Evolutionary conservation across 2,113 vertebrate genomes (phyloP), one percentile per base, ranked within the genome.

Genomic region (Talpa occidentalis): DNA sequence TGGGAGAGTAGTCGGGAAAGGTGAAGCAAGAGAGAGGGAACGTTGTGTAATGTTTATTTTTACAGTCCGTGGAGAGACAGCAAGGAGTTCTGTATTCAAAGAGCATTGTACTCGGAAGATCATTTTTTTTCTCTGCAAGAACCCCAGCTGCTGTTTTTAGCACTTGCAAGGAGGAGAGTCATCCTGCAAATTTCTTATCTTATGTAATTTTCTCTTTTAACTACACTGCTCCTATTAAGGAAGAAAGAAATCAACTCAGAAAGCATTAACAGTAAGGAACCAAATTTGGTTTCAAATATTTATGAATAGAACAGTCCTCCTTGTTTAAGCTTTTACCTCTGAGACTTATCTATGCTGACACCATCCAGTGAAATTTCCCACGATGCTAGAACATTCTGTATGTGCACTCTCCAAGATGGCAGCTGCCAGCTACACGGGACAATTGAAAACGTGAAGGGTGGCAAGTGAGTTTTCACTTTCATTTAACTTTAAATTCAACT

Each of bases 31-130:
- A 80, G 67, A 84, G 67, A 77, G n/a, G 69, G 56, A 81, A 67
- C 42, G 22, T 3, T 81, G 59, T 81, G n/a, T 77, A 69, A 35
- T 56, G n/a, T 82, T 90, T 81, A 40, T 73, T 91, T 91, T 93
- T 40, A 59, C 10, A 80, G 64, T 60, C 82, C 79, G 35, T 78
- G 30, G n/a, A 62, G 37, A 64, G 78, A 91, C 81, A 73, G 67
- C 37, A 42, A 56, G 49, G 47, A 59, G 28, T 84, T 93, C 56
- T 64, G 0, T 37, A 67, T 54, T 85, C 56, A 35, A 54, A 67
- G 42, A 83, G 32, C 89, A 15, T 32, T 54, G 24, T 42, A 79
- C 49, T 67, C 76, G 66, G 72, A 64, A 62, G 37, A 52, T 77
- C 64, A 44, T 30, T 22, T 35, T 40, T 64, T 66, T 66, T 79